A percentile compares a stretch with the other conserved stretches of the same genome.
phyloP scores from a whole-genome alignment of 2,888 invertebrate genomes.

The Apotomis turbidana region DNA sequence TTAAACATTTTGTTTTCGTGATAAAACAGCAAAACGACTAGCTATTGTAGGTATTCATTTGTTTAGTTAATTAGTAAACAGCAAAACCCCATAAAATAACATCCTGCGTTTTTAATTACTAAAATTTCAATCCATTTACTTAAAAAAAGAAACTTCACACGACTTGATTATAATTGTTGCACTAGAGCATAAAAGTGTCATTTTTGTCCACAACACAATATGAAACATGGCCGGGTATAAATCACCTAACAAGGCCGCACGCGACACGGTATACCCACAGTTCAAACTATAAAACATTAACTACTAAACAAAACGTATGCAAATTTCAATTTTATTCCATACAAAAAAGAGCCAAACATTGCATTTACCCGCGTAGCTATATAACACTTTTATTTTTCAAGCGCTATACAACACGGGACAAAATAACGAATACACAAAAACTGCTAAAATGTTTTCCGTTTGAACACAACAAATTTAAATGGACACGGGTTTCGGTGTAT shows the following conservation, averaged over 20 bases:
- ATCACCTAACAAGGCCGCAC: constrained; percentile 38
- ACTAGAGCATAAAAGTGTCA: constrained; percentile 41
- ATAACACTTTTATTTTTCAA: constrained; percentile 23
- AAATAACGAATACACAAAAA: constrained; percentile 29
- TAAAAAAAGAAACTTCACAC: constrained; percentile 22
- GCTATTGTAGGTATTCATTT: too few species aligned
- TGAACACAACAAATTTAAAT: constrained; percentile 38
- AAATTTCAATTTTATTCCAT: neutral
- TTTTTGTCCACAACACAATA: constrained; percentile 38
- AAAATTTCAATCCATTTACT: constrained; percentile 28
- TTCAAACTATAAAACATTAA: constrained; percentile 2
- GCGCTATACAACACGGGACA: constrained; percentile 28
- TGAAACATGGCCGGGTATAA: constrained; percentile 39
- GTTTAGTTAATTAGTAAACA: too few species aligned
- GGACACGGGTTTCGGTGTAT: constrained; percentile 28
- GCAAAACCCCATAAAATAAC: neutral
- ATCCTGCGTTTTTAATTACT: constrained; percentile 15
- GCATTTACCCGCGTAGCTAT: neutral
- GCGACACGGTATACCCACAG: constrained; percentile 23
- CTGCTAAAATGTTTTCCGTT: constrained; percentile 34
- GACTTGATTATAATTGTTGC: constrained; percentile 38
- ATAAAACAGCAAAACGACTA: too few species aligned
- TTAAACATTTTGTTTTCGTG: too few species aligned
- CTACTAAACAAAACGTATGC: neutral
- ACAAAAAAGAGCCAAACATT: neutral